Conservation (phyloP, 1,140 invertebrate species). For the Drosophila prosaltans region DNA sequence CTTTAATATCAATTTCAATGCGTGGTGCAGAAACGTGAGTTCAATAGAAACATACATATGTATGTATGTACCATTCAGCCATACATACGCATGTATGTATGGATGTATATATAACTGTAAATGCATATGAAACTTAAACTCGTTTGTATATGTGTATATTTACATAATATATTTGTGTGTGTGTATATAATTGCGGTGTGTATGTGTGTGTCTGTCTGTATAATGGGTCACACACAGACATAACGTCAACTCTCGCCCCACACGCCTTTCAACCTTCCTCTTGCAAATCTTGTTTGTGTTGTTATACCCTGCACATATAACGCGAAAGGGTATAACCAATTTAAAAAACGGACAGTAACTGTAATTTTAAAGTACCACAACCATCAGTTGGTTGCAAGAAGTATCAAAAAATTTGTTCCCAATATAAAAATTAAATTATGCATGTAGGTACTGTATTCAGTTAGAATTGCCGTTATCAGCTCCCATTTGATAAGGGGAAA, state of each 20-base stretch:
- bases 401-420: too few species aligned
- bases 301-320: background rate
- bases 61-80: background rate
- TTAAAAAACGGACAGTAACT: background rate
- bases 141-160: background rate
- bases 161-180: background rate
- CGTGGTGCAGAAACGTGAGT: constrained; percentile 5
- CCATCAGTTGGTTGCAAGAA: too few species aligned
- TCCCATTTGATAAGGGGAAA: too few species aligned
- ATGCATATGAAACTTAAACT: background rate
- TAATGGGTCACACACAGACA: constrained; percentile 11
- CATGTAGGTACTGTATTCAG: too few species aligned
- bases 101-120: background rate
- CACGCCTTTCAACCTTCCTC: background rate
- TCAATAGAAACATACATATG: background rate
- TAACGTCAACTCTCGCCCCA: constrained; percentile 3
- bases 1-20: constrained; percentile 2
- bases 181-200: background rate
- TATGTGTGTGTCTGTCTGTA: background rate
- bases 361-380: too few species aligned
- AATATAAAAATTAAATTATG: too few species aligned
- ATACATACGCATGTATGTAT: background rate
- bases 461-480: too few species aligned
- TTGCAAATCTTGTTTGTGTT: background rate
- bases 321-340: background rate